Evolutionary conservation across 2,113 vertebrate genomes (phyloP).

Genomic region (Scartelaos histophorus): DNA sequence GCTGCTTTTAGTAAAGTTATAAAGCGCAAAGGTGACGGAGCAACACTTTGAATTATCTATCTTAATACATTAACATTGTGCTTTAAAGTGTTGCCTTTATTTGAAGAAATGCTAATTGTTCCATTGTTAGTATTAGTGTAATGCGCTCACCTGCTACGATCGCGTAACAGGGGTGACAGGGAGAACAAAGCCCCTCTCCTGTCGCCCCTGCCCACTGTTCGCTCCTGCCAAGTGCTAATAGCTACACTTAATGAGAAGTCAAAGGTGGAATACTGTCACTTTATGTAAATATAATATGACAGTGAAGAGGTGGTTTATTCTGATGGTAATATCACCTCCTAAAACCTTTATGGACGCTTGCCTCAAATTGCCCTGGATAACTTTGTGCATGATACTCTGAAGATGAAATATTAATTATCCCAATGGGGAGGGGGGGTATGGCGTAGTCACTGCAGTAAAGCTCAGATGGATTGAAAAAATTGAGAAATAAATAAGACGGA

Average conservation of each 20-base stretch:
- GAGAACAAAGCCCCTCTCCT: slow-evolving; percentile 41
- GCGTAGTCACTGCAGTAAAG: slow-evolving; percentile 34
- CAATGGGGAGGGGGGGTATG: slow-evolving; percentile 24
- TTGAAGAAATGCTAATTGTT: slow-evolving; percentile 3
- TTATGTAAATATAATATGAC: slow-evolving; percentile 64
- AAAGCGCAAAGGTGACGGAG: not conserved
- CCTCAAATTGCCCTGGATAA: slow-evolving; percentile 50
- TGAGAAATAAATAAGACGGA: slow-evolving; percentile 22
- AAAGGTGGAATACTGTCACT: slow-evolving; percentile 61
- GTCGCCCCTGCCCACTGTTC: slow-evolving; percentile 36
- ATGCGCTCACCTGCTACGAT: slow-evolving; percentile 25
- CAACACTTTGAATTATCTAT: slow-evolving; percentile 41
- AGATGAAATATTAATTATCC: slow-evolving; percentile 67
- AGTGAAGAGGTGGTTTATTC: slow-evolving; percentile 42
- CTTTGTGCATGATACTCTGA: slow-evolving; percentile 54
- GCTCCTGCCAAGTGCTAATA: slow-evolving; percentile 51
- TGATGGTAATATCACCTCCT: slow-evolving; percentile 47
- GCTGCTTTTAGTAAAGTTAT: slow-evolving; percentile 29
- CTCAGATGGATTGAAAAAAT: slow-evolving; percentile 18
- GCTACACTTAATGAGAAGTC: slow-evolving; percentile 52
- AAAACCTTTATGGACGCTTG: slow-evolving; percentile 46
- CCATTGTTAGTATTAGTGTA: slow-evolving; percentile 1
- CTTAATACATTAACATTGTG: slow-evolving; percentile 35
- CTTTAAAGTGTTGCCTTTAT: slow-evolving; percentile 35
- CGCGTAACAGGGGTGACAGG: slow-evolving; percentile 38